Conservation (phyloP, 2,797 vertebrate species). For the Falco novaeseelandiae region DNA sequence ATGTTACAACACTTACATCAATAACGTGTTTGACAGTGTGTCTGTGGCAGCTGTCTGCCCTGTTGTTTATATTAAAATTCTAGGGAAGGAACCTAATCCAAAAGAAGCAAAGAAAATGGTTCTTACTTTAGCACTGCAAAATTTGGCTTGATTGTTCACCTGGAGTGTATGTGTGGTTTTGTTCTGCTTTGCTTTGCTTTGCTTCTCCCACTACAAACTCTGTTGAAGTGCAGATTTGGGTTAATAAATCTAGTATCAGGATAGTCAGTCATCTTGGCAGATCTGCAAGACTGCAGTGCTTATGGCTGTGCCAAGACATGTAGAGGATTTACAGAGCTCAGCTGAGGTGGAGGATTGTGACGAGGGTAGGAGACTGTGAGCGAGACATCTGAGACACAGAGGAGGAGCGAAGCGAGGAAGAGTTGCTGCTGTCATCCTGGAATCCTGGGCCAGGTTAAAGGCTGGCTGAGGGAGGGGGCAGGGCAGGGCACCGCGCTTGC, state of each 20-base stretch:
- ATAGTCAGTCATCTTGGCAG: background rate
- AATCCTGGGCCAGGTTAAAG: background rate
- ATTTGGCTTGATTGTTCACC: background rate
- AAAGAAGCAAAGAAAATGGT: background rate
- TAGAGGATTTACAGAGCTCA: background rate
- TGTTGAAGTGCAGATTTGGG: background rate
- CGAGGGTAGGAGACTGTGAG: accelerated
- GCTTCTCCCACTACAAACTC: background rate
- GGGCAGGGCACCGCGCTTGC: background rate
- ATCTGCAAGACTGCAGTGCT: background rate
- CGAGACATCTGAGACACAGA: accelerated
- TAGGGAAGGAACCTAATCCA: background rate
- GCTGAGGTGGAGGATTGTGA: background rate
- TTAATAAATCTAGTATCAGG: background rate
- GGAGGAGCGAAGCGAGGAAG: background rate
- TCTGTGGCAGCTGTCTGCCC: background rate
- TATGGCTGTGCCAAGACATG: background rate
- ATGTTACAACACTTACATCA: background rate
- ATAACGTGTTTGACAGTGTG: background rate
- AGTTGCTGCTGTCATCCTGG: background rate
- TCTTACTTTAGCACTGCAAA: background rate
- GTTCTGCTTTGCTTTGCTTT: background rate
- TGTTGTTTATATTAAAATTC: background rate
- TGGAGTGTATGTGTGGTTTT: background rate
- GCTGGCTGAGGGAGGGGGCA: background rate